Conservation (phyloP, 2,113 vertebrate genomes). For the Ceyx margarethae region DNA sequence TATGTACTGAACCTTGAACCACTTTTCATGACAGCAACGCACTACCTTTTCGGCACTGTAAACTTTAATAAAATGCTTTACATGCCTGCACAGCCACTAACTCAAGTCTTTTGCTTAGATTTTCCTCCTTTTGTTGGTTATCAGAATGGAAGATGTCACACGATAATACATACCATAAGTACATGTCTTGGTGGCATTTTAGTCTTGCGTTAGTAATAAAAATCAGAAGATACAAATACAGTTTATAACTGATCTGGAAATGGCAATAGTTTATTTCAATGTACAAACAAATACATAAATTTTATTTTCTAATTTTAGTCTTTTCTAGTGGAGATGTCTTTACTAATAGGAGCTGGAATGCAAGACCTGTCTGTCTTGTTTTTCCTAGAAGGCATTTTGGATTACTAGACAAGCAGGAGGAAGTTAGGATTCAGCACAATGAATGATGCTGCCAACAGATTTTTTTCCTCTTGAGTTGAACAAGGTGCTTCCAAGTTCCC, state of each 20-base stretch:
- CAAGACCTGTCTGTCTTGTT: neutral
- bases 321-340: neutral
- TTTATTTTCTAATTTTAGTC: neutral
- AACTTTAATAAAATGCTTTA: neutral
- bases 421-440: neutral
- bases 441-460: neutral
- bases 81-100: neutral
- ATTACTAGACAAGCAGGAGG: neutral
- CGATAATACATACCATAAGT: neutral
- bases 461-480: neutral
- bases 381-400: neutral
- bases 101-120: neutral
- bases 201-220: neutral
- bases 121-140: neutral
- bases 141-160: neutral
- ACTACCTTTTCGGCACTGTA: neutral
- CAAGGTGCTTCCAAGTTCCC: neutral
- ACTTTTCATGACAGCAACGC: constrained; percentile 4
- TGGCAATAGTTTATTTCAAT: neutral
- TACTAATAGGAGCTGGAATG: neutral
- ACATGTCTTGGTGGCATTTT: neutral
- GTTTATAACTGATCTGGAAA: neutral
- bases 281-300: neutral
- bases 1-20: constrained; percentile 14
- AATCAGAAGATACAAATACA: neutral